Conservation (phyloP, 2,888 invertebrate species). For the Parthenolecanium corni region DNA sequence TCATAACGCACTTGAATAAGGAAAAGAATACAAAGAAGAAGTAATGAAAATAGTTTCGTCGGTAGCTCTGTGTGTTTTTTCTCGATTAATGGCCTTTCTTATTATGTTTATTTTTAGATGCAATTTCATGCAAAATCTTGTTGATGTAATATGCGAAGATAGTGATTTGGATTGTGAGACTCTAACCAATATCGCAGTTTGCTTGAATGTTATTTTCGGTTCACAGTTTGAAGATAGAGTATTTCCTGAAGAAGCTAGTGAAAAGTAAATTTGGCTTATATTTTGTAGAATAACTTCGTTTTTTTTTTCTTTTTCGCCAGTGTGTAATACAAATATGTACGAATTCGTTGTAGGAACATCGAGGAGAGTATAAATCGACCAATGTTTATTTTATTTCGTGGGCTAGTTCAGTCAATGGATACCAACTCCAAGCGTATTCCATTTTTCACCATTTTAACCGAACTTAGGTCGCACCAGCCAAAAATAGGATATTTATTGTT, state of each 20-base stretch:
- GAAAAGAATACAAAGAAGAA: conserved; percentile 29
- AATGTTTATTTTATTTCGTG: conserved; percentile 76
- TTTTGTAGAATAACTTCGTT: neutral
- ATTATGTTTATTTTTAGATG: conserved; percentile 41
- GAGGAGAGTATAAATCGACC: conserved; percentile 70
- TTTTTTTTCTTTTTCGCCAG: neutral
- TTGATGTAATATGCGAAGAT: conserved; percentile 50
- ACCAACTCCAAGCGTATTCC: conserved; percentile 67
- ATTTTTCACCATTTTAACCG: conserved; percentile 64
- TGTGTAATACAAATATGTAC: neutral
- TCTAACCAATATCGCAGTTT: conserved; percentile 46
- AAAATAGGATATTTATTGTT: conserved; percentile 74
- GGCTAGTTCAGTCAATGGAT: conserved; percentile 59
- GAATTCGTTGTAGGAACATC: conserved; percentile 41
- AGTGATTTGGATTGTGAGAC: conserved; percentile 50
- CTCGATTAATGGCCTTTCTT: no score
- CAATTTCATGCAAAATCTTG: conserved; percentile 52
- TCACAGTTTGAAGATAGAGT: conserved; percentile 42
- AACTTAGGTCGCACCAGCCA: conserved; percentile 58
- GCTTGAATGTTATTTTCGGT: conserved; percentile 47
- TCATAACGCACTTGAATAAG: conserved; percentile 25
- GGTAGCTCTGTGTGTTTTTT: neutral
- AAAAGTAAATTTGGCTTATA: conserved; percentile 39
- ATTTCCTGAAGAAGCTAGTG: conserved; percentile 42
- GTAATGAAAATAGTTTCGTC: neutral